phyloP scores from a whole-genome alignment of 2,113 vertebrate genomes.

The Tetrax tetrax region DNA sequence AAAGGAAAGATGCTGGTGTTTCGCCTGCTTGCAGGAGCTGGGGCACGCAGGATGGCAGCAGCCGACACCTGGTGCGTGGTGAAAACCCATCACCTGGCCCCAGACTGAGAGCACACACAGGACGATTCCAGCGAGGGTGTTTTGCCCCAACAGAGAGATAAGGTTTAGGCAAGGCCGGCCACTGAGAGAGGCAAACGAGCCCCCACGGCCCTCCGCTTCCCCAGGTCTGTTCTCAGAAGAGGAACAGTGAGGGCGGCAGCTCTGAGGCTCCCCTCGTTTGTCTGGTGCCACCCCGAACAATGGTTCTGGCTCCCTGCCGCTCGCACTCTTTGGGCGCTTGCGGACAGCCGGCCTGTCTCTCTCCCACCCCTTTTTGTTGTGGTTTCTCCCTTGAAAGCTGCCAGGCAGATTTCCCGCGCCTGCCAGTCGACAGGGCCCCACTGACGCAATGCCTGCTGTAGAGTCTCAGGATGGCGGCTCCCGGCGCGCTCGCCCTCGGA shows the following conservation, averaged over 20 bases:
- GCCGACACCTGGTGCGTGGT: rapidly evolving
- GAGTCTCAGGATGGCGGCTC: not conserved
- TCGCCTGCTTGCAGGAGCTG: not conserved
- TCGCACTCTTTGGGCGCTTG: not conserved
- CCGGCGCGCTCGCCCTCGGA: rapidly evolving
- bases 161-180: not conserved
- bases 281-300: not conserved
- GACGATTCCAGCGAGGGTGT: rapidly evolving
- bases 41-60: not conserved
- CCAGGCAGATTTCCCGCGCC: not conserved
- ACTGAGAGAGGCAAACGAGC: not conserved
- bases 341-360: not conserved
- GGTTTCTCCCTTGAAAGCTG: not conserved
- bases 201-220: not conserved
- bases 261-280: not conserved
- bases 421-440: not conserved
- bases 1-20: not conserved
- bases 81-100: not conserved
- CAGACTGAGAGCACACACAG: no score
- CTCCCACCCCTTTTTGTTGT: not conserved
- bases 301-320: not conserved
- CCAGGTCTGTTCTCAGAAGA: not conserved
- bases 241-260: not conserved
- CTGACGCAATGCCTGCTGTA: not conserved
- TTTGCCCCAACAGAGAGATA: not conserved